Percentiles rank a stretch among this genome's conserved stretches.
Conservation (phyloP, 2,113 vertebrate genomes). For the Greenwoodochromis staneri region DNA sequence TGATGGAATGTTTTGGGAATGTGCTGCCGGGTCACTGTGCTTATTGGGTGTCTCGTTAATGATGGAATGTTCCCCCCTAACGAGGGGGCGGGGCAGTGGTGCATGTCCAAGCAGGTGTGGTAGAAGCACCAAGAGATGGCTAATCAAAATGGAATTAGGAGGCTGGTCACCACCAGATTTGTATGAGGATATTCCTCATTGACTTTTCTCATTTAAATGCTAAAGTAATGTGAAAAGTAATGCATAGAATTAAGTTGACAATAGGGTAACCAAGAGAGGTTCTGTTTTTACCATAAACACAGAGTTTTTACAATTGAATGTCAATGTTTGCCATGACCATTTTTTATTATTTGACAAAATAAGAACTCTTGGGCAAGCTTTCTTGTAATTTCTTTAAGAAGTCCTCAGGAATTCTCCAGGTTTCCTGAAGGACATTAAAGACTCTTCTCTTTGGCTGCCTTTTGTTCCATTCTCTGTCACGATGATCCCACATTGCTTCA, state of each 20-base stretch:
- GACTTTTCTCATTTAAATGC: neutral
- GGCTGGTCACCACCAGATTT: neutral
- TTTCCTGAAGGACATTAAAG: neutral
- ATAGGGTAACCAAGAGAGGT: neutral
- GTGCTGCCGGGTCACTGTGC: conserved; percentile 39
- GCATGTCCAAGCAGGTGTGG: conserved; percentile 51
- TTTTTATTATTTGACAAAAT: neutral
- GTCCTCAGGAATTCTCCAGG: neutral
- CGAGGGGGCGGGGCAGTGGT: conserved; percentile 10
- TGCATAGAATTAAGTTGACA: neutral
- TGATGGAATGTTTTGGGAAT: conserved; percentile 62
- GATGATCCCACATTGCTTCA: neutral
- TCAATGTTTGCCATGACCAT: neutral
- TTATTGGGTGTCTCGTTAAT: conserved; percentile 38
- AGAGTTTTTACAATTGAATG: neutral
- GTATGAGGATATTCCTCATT: neutral
- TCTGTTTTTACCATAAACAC: neutral
- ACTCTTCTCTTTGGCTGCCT: neutral
- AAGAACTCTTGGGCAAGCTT: neutral
- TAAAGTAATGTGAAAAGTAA: neutral
- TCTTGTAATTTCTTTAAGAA: neutral
- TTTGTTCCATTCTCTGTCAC: neutral
- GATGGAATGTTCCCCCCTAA: conserved; percentile 20
- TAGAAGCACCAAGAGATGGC: neutral
- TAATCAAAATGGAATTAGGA: conserved; percentile 41